Conservation (phyloP, 2,113 vertebrate genomes). For the Ochotona princeps region DNA sequence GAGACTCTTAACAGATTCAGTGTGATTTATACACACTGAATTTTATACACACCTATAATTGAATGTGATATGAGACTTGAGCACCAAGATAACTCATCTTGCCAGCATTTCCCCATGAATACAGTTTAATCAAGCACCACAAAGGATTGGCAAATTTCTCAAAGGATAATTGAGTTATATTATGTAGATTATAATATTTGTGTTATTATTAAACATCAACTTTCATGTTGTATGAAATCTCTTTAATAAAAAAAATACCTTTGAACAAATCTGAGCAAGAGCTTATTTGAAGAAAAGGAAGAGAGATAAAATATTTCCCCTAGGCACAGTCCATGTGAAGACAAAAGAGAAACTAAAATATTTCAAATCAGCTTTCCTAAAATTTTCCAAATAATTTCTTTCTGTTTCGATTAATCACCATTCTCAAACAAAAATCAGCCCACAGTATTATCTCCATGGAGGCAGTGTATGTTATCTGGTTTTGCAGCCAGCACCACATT, state of each 20-base stretch:
- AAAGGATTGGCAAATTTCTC: not conserved
- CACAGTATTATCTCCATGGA: constrained; percentile 62
- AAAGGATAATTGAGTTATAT: not conserved
- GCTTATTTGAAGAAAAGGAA: not conserved
- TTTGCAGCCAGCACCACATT: constrained; percentile 42
- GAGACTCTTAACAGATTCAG: too few relatives aligned
- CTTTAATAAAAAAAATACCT: not conserved
- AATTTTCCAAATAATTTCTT: constrained; percentile 48
- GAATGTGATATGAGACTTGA: not conserved
- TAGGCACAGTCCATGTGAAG: not conserved
- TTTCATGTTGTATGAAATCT: not conserved
- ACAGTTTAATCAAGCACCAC: not conserved
- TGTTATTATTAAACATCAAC: not conserved
- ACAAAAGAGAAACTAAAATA: not conserved
- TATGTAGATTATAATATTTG: not conserved
- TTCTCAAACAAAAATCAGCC: constrained; percentile 55
- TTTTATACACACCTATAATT: too few relatives aligned
- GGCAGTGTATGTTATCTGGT: constrained; percentile 66
- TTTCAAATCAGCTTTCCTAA: constrained; percentile 42
- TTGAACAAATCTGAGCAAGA: not conserved
- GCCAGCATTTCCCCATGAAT: not conserved
- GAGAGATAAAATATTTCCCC: not conserved
- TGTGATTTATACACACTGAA: too few relatives aligned
- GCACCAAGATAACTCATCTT: not conserved
- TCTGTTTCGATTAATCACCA: constrained; percentile 60